Conservation (phyloP, 1,140 invertebrate genomes). For the Hermetia illucens region DNA sequence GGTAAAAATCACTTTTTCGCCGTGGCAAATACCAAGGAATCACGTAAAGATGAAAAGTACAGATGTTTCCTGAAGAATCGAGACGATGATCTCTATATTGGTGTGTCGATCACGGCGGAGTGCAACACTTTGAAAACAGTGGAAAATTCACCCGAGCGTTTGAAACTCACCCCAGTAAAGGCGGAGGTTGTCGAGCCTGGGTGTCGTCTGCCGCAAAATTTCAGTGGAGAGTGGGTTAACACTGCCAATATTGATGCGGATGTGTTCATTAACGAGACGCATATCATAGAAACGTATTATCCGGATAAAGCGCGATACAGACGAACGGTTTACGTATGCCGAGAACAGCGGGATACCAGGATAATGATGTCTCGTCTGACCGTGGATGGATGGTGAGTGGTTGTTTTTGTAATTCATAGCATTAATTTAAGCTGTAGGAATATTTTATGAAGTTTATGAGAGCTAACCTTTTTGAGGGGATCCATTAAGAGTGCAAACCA, state of each 20-base stretch:
- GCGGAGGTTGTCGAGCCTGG: constrained; percentile 77
- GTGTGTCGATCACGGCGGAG: constrained; percentile 82
- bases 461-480: constrained; percentile 12
- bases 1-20: constrained; percentile 92
- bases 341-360: constrained; percentile 70
- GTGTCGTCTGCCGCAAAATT: constrained; percentile 85
- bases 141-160: constrained; percentile 82
- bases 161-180: constrained; percentile 69
- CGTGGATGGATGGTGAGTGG: constrained; percentile 78
- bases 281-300: constrained; percentile 88
- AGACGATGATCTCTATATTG: constrained; percentile 82
- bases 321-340: constrained; percentile 87
- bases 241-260: constrained; percentile 92
- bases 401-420: neutral
- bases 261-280: constrained; percentile 87
- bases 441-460: too few species aligned
- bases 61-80: constrained; percentile 87
- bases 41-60: constrained; percentile 84
- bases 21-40: constrained; percentile 88
- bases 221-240: constrained; percentile 90
- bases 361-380: constrained; percentile 92
- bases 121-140: constrained; percentile 85
- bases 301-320: constrained; percentile 80
- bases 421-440: too few species aligned
- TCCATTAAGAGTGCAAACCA: too few species aligned